Conservation (phyloP, 1,140 invertebrate genomes). For the Hylaeus anthracinus region DNA sequence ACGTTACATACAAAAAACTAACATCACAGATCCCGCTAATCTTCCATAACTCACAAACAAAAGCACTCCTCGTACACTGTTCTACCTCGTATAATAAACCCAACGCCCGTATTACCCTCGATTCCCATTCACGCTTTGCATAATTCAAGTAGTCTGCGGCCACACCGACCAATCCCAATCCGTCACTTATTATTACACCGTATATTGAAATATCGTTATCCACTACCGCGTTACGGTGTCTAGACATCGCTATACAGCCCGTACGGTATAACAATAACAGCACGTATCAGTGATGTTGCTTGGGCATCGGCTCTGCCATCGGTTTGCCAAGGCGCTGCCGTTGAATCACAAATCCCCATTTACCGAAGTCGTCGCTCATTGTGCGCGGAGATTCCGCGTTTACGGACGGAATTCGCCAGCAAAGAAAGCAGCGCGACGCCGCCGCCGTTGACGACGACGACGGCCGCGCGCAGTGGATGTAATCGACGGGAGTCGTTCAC, state of each 20-base stretch:
- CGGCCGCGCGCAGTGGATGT: constrained; percentile 24
- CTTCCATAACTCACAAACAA: too few species aligned
- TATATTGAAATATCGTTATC: constrained; percentile 5
- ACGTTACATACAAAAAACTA: too few species aligned
- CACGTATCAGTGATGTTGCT: neutral
- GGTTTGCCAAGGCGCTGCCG: neutral
- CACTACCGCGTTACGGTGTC: neutral
- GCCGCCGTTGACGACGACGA: neutral
- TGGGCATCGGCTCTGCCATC: neutral
- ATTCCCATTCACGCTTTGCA: too few species aligned
- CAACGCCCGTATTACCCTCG: too few species aligned
- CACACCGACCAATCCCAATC: neutral
- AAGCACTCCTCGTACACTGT: too few species aligned
- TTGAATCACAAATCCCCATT: neutral
- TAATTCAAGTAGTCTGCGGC: neutral
- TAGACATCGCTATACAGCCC: neutral
- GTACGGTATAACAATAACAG: neutral
- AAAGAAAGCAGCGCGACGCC: neutral
- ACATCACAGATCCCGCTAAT: too few species aligned
- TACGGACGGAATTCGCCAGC: neutral
- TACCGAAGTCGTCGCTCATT: constrained; percentile 7
- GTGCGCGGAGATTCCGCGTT: constrained; percentile 5
- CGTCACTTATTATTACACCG: neutral
- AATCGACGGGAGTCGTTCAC: constrained; percentile 56
- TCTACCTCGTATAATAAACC: too few species aligned